Percentiles rank a stretch among this genome's conserved stretches.
Conservation (phyloP, 2,113 vertebrate genomes). For the Catagonus wagneri region DNA sequence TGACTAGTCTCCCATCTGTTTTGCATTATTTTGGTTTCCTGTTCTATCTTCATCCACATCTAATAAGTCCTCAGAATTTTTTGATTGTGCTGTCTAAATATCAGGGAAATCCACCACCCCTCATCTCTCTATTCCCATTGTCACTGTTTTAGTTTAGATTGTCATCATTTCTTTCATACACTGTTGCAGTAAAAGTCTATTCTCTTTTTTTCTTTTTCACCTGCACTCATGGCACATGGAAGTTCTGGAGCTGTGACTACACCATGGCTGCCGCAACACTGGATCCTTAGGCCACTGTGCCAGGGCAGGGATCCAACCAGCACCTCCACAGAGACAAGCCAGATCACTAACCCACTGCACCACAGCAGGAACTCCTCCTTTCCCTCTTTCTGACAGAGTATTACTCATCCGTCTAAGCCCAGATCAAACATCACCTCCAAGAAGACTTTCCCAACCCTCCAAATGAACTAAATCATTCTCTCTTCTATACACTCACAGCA, state of each 20-base stretch:
- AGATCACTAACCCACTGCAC: no score
- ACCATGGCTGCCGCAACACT: no score
- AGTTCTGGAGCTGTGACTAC: no score
- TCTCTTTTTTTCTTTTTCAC: no score
- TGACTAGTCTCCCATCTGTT: background rate
- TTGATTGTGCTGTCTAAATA: background rate
- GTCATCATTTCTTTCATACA: background rate
- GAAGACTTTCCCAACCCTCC: background rate
- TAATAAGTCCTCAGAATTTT: background rate
- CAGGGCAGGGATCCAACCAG: no score
- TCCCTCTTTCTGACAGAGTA: constrained; percentile 24
- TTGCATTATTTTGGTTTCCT: background rate
- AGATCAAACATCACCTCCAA: background rate
- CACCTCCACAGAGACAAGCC: no score
- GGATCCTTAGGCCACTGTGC: no score
- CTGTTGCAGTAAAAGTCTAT: background rate
- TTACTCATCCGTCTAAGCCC: background rate
- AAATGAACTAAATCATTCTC: background rate
- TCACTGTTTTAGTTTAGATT: background rate
- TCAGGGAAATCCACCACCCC: background rate
- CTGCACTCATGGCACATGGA: no score
- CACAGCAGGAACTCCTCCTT: background rate
- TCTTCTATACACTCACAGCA: background rate
- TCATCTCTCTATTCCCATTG: background rate
- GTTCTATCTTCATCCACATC: background rate